phyloP scores from a whole-genome alignment of 1,140 invertebrate species.

The Adelges cooleyi region DNA sequence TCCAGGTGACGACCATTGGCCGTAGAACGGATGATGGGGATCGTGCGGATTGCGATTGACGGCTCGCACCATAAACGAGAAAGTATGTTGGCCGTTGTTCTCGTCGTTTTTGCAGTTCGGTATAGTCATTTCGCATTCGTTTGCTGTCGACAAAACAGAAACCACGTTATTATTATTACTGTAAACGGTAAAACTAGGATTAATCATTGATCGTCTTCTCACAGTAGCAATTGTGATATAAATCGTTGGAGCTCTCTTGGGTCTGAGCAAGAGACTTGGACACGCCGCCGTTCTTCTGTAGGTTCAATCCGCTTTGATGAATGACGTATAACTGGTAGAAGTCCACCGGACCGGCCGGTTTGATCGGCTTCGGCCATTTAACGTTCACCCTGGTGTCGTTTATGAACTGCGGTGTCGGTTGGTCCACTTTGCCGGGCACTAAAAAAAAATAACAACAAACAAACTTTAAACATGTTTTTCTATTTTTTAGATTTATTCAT shows the following conservation, averaged over 20 bases:
- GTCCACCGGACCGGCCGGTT: neutral
- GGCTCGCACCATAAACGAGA: neutral
- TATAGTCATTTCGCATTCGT: neutral
- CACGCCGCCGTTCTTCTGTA: neutral
- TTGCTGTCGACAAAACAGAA: neutral
- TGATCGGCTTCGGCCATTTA: neutral
- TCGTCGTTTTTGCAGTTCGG: neutral
- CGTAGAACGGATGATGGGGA: neutral
- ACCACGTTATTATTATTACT: too few species aligned
- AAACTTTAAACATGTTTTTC: neutral
- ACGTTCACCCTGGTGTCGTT: constrained; percentile 4
- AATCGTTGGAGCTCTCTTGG: neutral
- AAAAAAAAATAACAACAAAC: neutral
- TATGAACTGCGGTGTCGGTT: neutral
- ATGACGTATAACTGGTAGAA: neutral
- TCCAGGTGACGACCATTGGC: constrained; percentile 33
- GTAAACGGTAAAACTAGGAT: too few species aligned
- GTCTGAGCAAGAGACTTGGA: neutral
- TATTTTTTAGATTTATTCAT: too few species aligned
- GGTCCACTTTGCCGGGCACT: neutral
- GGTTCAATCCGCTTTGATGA: neutral
- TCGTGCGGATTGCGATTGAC: neutral
- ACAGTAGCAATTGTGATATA: too few species aligned
- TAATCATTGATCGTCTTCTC: too few species aligned
- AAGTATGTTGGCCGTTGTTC: neutral